phyloP scores from a whole-genome alignment of 2,797 vertebrate genomes.

The Rousettus madagascariensis region DNA sequence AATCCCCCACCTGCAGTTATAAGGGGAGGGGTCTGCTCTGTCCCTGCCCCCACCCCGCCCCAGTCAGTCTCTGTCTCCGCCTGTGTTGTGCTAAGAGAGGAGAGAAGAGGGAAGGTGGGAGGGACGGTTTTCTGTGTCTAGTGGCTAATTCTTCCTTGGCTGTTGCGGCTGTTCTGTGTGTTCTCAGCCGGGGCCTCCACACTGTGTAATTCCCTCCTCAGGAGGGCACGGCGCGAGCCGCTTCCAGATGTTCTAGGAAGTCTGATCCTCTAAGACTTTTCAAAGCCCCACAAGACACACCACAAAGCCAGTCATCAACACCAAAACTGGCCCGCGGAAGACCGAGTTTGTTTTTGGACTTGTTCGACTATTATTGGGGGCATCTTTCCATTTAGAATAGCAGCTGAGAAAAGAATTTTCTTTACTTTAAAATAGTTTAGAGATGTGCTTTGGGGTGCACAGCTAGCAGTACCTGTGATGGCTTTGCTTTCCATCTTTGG shows the following conservation, averaged over 20 bases:
- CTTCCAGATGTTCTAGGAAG: not conserved
- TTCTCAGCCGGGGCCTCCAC: too few species aligned
- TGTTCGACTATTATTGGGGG: not conserved
- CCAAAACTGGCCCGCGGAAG: not conserved
- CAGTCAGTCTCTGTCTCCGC: not conserved
- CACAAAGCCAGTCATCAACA: not conserved
- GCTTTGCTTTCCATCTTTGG: not conserved
- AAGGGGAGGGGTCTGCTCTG: not conserved
- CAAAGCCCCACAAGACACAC: not conserved
- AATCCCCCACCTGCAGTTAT: not conserved
- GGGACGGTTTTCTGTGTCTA: not conserved
- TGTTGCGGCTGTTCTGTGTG: not conserved
- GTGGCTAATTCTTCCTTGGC: not conserved
- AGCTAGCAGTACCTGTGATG: not conserved
- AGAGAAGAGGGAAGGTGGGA: not conserved
- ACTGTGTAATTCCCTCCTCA: too few species aligned
- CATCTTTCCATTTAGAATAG: not conserved
- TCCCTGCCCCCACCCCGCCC: fast-evolving
- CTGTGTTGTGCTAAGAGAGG: too few species aligned
- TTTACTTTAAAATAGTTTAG: not conserved
- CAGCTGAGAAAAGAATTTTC: not conserved
- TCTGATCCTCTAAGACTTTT: not conserved
- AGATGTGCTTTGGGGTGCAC: not conserved
- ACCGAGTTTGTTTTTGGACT: not conserved
- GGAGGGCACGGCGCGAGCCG: not conserved